Evolutionary conservation across 2,113 vertebrate species (phyloP).

Genomic region (Amblyornis subalaris): DNA sequence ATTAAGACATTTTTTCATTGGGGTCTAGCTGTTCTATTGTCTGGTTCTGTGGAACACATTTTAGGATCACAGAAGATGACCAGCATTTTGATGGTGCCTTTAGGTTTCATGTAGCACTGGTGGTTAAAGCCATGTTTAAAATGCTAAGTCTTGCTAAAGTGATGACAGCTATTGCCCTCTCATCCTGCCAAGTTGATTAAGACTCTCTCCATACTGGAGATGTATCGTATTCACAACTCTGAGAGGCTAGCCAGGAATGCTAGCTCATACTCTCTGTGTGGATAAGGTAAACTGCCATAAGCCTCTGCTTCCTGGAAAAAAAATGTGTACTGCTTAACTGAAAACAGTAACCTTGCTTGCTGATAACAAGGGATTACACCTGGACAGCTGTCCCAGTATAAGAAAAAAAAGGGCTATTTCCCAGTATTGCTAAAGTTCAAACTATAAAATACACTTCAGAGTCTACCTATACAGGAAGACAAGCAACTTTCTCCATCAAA

Average conservation of each 20-base stretch:
- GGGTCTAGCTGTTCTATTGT: background rate
- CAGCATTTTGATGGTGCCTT: background rate
- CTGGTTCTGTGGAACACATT: background rate
- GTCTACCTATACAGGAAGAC: background rate
- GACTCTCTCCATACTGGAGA: background rate
- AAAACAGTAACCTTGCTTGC: background rate
- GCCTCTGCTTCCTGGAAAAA: background rate
- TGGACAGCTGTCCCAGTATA: background rate
- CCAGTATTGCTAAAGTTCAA: background rate
- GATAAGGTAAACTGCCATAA: background rate
- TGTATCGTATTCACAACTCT: background rate
- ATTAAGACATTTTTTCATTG: background rate
- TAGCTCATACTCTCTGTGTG: background rate
- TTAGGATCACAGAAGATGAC: background rate
- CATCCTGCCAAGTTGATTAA: constrained; percentile 13
- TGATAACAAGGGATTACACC: background rate
- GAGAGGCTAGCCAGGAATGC: background rate
- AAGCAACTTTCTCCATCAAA: background rate
- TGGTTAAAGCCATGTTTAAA: background rate
- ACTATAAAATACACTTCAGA: background rate
- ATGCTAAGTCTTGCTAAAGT: background rate
- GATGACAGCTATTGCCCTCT: background rate
- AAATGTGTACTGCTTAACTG: background rate
- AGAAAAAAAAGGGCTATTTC: background rate
- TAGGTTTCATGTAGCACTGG: background rate